Percentiles rank a stretch among this genome's conserved stretches.
Evolutionary conservation across 2,888 invertebrate genomes (phyloP).

Genomic region (Bombylius discolor): DNA sequence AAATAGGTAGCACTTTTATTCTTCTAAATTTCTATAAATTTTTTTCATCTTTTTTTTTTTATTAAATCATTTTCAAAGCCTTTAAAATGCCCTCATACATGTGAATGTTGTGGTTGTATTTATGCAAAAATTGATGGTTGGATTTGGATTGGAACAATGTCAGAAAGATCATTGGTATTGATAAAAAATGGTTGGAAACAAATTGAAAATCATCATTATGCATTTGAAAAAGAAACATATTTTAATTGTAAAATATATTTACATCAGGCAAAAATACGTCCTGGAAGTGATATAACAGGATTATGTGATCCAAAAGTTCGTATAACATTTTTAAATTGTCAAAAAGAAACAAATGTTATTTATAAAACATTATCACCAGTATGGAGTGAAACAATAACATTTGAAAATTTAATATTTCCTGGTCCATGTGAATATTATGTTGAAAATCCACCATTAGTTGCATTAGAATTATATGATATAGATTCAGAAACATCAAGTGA

Average conservation of each 20-base stretch:
- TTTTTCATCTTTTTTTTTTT: neutral
- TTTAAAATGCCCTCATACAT: conserved; percentile 38
- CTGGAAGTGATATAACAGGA: conserved; percentile 41
- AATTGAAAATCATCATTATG: conserved; percentile 14
- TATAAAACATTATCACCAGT: conserved; percentile 41
- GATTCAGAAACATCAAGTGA: conserved; percentile 22
- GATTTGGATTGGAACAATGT: conserved; percentile 26
- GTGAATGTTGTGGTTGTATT: conserved; percentile 28
- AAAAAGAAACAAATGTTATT: conserved; percentile 20
- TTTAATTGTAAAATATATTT: conserved; percentile 51
- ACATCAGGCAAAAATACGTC: conserved; percentile 52
- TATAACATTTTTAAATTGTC: conserved; percentile 20
- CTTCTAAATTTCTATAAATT: too few species aligned
- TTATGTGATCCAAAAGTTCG: conserved; percentile 39
- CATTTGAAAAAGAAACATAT: conserved; percentile 30
- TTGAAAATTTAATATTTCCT: conserved; percentile 33
- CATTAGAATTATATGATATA: conserved; percentile 37
- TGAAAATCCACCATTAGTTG: conserved; percentile 33
- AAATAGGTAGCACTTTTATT: too few species aligned
- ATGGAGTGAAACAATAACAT: conserved; percentile 46
- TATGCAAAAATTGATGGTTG: conserved; percentile 26
- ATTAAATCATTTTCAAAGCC: conserved; percentile 27
- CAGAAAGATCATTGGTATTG: conserved; percentile 18
- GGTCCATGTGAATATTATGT: conserved; percentile 24
- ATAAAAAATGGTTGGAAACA: conserved; percentile 21